phyloP scores from a whole-genome alignment of 2,797 vertebrate species.

The Kryptopterus vitreolus region DNA sequence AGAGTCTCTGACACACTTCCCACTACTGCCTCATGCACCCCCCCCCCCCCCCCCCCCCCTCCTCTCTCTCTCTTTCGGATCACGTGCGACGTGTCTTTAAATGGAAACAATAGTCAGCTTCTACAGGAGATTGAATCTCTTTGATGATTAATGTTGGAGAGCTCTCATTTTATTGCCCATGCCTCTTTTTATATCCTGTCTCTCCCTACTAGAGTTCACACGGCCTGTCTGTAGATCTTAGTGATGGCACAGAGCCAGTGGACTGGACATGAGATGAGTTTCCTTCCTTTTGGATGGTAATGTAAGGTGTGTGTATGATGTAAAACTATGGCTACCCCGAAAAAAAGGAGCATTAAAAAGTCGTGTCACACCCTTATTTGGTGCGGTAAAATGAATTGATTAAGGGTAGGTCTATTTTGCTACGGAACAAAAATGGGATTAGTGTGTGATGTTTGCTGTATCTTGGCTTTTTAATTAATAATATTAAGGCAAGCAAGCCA shows the following conservation, averaged over 20 bases:
- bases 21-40: background rate
- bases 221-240: background rate
- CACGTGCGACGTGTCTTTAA: slow-evolving; percentile 18
- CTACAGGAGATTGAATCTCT: slow-evolving; percentile 32
- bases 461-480: background rate
- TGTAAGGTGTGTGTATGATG: background rate
- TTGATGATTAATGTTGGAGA: slow-evolving; percentile 42
- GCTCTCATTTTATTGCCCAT: slow-evolving; percentile 36
- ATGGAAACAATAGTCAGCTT: slow-evolving; percentile 26
- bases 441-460: background rate
- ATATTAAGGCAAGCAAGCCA: background rate
- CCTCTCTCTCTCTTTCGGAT: background rate
- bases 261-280: slow-evolving; percentile 6
- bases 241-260: background rate
- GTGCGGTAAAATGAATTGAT: background rate
- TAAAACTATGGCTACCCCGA: background rate
- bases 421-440: too few species aligned
- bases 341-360: too few species aligned
- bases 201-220: background rate
- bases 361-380: too few species aligned
- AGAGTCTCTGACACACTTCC: slow-evolving; percentile 22
- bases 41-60: background rate
- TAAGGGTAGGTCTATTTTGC: background rate
- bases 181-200: slow-evolving; percentile 23
- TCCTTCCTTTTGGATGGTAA: background rate